phyloP scores from a whole-genome alignment of 2,797 vertebrate species.

The Xyrichtys novacula region DNA sequence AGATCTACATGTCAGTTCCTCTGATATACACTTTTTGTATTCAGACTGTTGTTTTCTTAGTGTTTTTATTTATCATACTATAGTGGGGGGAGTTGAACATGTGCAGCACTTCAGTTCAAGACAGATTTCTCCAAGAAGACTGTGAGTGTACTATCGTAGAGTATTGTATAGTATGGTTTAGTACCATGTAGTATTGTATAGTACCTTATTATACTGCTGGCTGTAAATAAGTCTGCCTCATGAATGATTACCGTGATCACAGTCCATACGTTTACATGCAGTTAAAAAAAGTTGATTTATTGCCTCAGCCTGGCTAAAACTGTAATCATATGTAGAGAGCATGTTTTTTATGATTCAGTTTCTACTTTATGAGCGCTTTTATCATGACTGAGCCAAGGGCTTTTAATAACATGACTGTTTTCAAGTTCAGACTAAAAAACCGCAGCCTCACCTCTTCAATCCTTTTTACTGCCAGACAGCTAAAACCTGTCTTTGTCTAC shows the following conservation, averaged over 20 bases:
- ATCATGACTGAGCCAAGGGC: constrained; percentile 10
- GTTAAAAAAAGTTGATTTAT: too few relatives aligned
- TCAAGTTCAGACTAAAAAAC: constrained; percentile 24
- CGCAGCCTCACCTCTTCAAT: constrained; percentile 2
- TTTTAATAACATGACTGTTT: constrained; percentile 13
- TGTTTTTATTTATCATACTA: too few relatives aligned
- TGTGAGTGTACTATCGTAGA: too few relatives aligned
- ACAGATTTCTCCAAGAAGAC: too few relatives aligned
- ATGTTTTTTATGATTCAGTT: constrained; percentile 4
- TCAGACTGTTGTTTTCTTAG: too few relatives aligned
- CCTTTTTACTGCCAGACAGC: constrained; percentile 29
- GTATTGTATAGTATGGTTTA: too few relatives aligned
- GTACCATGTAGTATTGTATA: too few relatives aligned
- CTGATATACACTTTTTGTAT: too few relatives aligned
- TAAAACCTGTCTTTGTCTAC: constrained; percentile 41
- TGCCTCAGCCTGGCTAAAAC: too few relatives aligned
- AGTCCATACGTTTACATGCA: too few relatives aligned
- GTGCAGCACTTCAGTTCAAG: too few relatives aligned
- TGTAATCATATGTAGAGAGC: constrained; percentile 24
- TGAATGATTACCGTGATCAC: constrained; percentile 26
- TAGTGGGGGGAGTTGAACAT: too few relatives aligned
- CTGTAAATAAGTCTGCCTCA: constrained; percentile 10
- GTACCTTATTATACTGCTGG: constrained; percentile 4
- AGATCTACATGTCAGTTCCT: constrained; percentile 1
- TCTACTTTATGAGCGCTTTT: neutral